Evolutionary conservation across 2,888 invertebrate genomes (phyloP), one percentile per base, ranked within the genome.

Genomic region (Seira musarum): DNA sequence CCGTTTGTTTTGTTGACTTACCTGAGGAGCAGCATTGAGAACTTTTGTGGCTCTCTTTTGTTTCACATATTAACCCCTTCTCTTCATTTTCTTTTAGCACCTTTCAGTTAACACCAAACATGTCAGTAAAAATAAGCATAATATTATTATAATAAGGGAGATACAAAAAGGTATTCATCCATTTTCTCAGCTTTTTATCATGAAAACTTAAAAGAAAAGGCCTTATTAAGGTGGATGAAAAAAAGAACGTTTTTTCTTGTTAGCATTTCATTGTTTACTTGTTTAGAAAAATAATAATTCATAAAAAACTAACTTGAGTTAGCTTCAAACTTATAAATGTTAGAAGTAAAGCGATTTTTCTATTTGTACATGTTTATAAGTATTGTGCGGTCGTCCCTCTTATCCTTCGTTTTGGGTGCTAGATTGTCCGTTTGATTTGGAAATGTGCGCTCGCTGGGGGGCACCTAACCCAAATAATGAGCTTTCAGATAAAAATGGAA

Each of bases 381-480:
- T n/a, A n/a, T n/a, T n/a, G n/a, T n/a, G n/a, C n/a, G n/a, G n/a
- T n/a, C n/a, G n/a, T n/a, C n/a, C n/a, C n/a, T n/a, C n/a, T n/a
- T n/a, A n/a, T n/a, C n/a, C n/a, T n/a, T n/a, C n/a, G n/a, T n/a
- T 75, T 75, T 40, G 67, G 24, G 60, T 67, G 60, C 57, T 75
- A 68, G 67, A 30, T 73, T 64, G 46, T 77, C 70, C 70, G 77
- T 70, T 71, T 77, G 71, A 77, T 76, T 69, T 76, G 49, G 35
- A 49, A 76, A 70, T 69, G 24, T 71, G 65, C 71, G 70, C 77
- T 77, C 77, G 60, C 77, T 77, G 77, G 77, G 77, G 77, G 77
- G 77, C 71, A 77, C 71, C 70, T 77, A 70, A 70, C 71, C 71
- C 71, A 77, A 64, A 71, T 77, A 77, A 77, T 77, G 77, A 77